phyloP scores from a whole-genome alignment of 2,888 invertebrate genomes.

The Antheraea assamensis region DNA sequence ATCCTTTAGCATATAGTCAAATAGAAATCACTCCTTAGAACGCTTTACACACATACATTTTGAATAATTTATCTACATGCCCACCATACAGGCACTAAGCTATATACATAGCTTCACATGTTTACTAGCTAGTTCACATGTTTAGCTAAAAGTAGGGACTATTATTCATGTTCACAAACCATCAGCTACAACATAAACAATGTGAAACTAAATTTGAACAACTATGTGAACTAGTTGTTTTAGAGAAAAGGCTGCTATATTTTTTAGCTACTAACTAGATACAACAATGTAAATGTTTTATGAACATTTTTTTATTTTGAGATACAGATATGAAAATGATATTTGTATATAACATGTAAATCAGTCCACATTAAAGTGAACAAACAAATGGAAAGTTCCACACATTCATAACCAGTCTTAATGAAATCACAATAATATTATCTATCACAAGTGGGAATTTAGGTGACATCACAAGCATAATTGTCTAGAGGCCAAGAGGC shows the following conservation, averaged over 20 bases:
- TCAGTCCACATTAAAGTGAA: background rate
- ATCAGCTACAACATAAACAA: background rate
- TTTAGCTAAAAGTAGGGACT: background rate
- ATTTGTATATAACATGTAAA: background rate
- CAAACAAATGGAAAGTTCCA: background rate
- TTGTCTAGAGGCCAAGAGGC: constrained; percentile 3
- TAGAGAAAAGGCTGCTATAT: background rate
- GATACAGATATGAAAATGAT: background rate
- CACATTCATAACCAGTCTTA: constrained; percentile 9
- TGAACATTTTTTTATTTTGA: background rate
- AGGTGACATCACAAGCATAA: background rate
- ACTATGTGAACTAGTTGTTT: background rate
- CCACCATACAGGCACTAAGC: constrained; percentile 1
- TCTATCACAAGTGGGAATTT: constrained; percentile 11
- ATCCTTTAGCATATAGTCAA: background rate
- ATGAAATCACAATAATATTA: constrained; percentile 1
- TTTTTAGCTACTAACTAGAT: background rate
- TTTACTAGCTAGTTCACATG: no score
- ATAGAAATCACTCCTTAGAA: background rate
- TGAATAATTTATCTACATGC: constrained; percentile 2
- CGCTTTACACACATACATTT: background rate
- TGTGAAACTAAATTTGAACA: background rate
- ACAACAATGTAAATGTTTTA: background rate
- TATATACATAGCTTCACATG: constrained; percentile 11
- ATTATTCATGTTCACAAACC: background rate